Percentiles rank a stretch among this genome's conserved stretches.
Conservation (phyloP, 2,113 vertebrate genomes). For the Menura novaehollandiae region DNA sequence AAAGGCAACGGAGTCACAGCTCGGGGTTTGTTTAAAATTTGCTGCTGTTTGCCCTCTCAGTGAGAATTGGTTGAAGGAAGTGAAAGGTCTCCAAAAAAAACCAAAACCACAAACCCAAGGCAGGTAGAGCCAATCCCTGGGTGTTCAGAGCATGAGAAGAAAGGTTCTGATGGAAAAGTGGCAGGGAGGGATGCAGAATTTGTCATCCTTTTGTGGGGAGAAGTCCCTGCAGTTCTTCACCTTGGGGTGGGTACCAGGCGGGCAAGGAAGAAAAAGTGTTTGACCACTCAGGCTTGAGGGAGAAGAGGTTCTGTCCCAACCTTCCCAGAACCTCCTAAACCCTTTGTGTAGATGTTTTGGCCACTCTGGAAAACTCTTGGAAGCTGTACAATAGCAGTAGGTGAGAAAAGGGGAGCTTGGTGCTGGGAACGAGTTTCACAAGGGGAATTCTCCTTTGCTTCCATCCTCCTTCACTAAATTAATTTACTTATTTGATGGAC, state of each 20-base stretch:
- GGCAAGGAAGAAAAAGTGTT: neutral
- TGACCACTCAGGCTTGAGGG: neutral
- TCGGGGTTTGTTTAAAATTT: neutral
- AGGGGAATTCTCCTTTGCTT: neutral
- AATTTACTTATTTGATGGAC: conserved; percentile 23
- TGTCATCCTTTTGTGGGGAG: neutral
- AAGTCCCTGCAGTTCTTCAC: neutral
- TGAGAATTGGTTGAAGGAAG: neutral
- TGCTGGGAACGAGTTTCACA: neutral
- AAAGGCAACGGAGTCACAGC: neutral
- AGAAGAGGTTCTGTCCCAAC: neutral
- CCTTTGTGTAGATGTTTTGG: neutral
- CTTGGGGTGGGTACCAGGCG: neutral
- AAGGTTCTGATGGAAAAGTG: neutral
- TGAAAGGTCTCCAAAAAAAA: neutral
- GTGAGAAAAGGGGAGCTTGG: neutral
- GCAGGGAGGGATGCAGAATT: neutral
- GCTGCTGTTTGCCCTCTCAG: neutral
- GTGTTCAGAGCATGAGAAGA: neutral
- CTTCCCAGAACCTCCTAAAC: neutral
- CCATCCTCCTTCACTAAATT: conserved; percentile 14
- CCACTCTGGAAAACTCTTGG: neutral
- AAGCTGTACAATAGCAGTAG: neutral
- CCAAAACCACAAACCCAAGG: neutral
- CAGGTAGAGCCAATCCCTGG: neutral